Evolutionary conservation across 37 sponge, comb jelly and placozoan genomes (phyloP).

Genomic region (Bolinopsis microptera): DNA sequence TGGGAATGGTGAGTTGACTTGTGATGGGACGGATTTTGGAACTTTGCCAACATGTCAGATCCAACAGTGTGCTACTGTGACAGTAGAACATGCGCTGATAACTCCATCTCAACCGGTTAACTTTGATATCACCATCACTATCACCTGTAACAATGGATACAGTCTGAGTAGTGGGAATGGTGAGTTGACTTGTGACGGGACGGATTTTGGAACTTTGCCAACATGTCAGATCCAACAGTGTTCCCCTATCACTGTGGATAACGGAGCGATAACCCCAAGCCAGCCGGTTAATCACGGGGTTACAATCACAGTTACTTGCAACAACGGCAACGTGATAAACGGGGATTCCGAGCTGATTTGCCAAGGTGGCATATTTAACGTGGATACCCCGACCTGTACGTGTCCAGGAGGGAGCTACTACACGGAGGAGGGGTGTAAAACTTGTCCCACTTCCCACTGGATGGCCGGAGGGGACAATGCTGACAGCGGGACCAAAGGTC

Average conservation of each 20-base stretch:
- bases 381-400: not conserved
- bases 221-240: not conserved
- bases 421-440: not conserved
- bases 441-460: not conserved
- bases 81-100: not conserved
- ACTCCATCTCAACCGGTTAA: not conserved
- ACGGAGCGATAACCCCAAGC: not conserved
- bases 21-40: not conserved
- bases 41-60: not conserved
- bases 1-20: not conserved
- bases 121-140: not conserved
- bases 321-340: not conserved
- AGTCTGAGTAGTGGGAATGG: not conserved
- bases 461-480: not conserved
- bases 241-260: not conserved
- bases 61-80: not conserved
- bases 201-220: not conserved
- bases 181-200: not conserved
- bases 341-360: not conserved
- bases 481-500: not conserved
- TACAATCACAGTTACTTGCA: not conserved
- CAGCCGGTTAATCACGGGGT: not conserved
- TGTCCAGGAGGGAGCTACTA: not conserved
- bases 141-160: constrained; percentile 8
- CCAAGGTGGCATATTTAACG: not conserved